Conservation (phyloP, 1,140 invertebrate genomes). For the Leguminivora glycinivorella region DNA sequence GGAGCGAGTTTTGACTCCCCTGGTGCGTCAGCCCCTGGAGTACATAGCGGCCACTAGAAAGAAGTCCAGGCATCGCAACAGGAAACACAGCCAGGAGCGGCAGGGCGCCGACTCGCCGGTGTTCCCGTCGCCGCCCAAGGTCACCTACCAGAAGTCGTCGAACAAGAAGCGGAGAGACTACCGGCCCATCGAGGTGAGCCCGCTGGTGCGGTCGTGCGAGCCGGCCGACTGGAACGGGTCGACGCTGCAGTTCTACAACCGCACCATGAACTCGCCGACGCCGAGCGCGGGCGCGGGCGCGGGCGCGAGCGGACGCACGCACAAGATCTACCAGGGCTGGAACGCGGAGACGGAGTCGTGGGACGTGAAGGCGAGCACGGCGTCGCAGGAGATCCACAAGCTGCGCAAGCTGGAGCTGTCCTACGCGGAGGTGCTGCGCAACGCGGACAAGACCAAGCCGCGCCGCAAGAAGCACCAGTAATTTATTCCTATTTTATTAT, state of each 20-base stretch:
- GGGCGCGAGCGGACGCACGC: conserved; percentile 71
- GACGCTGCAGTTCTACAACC: conserved; percentile 83
- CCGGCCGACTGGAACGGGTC: conserved; percentile 82
- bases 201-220: conserved; percentile 55
- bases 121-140: conserved; percentile 80
- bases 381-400: conserved; percentile 89
- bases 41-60: conserved; percentile 84
- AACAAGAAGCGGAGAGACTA: conserved; percentile 80
- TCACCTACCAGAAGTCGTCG: conserved; percentile 79
- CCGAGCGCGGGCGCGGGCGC: conserved; percentile 74
- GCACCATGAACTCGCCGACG: conserved; percentile 78
- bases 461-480: conserved; percentile 77
- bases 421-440: conserved; percentile 89
- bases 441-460: conserved; percentile 80
- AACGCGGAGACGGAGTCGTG: conserved; percentile 76
- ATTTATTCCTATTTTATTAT: conserved; percentile 51
- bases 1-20: conserved; percentile 76
- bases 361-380: conserved; percentile 85
- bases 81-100: conserved; percentile 80
- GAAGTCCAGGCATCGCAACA: conserved; percentile 81
- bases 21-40: conserved; percentile 83
- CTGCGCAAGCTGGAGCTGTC: conserved; percentile 89
- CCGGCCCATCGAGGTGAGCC: conserved; percentile 75
- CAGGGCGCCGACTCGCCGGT: conserved; percentile 82
- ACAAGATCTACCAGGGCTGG: conserved; percentile 75